A percentile compares a stretch with the other conserved stretches of the same genome.
Conservation (phyloP, 2,113 vertebrate species). For the Cheilinus undulatus region DNA sequence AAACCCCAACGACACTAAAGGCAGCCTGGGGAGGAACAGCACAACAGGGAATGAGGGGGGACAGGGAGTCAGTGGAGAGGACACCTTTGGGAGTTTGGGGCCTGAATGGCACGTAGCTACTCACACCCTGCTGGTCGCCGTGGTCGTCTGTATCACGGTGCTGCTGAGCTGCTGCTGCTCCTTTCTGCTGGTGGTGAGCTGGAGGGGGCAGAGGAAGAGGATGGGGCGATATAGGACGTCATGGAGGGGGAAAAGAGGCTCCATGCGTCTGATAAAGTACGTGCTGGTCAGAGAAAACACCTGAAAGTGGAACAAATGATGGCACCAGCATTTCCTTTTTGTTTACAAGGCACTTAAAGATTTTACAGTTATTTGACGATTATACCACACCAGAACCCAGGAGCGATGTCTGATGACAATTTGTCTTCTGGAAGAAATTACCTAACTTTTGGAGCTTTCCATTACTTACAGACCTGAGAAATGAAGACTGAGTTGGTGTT, state of each 20-base stretch:
- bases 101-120: conserved; percentile 75
- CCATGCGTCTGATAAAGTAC: conserved; percentile 82
- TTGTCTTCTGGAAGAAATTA: too few species aligned
- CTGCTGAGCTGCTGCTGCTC: conserved; percentile 87
- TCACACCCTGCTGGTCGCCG: conserved; percentile 81
- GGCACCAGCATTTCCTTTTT: background rate
- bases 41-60: conserved; percentile 56
- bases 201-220: conserved; percentile 79
- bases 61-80: conserved; percentile 39
- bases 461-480: too few species aligned
- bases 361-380: too few species aligned
- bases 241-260: conserved; percentile 65
- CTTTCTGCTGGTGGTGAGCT: conserved; percentile 77
- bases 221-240: conserved; percentile 84
- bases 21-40: conserved; percentile 81
- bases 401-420: too few species aligned
- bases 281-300: conserved; percentile 78
- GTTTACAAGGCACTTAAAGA: too few species aligned
- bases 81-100: conserved; percentile 12
- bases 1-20: conserved; percentile 86
- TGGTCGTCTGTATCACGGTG: conserved; percentile 79
- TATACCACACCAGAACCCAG: too few species aligned
- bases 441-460: too few species aligned
- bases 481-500: too few species aligned
- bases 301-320: conserved; percentile 59